phyloP scores from a whole-genome alignment of 2,888 invertebrate genomes.

The Stenodera caucasica region DNA sequence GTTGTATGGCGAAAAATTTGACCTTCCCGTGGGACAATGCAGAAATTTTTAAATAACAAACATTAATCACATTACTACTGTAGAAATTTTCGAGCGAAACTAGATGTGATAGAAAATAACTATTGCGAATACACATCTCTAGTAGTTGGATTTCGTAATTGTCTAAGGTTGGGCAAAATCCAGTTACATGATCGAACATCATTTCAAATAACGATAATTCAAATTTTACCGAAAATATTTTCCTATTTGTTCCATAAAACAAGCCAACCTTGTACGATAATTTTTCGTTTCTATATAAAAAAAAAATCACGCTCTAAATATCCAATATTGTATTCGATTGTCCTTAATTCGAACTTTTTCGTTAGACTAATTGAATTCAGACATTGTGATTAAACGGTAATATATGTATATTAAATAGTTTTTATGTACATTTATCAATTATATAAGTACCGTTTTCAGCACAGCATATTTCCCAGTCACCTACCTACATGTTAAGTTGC shows the following conservation, averaged over 20 bases:
- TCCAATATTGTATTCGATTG: conserved; percentile 6
- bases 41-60: conserved; percentile 6
- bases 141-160: not conserved
- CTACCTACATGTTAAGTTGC: conserved; percentile 47
- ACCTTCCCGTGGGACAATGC: conserved; percentile 26
- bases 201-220: not conserved
- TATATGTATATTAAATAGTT: conserved; percentile 23
- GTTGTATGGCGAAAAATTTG: not conserved
- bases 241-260: conserved; percentile 22
- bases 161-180: conserved; percentile 8
- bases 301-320: conserved; percentile 24
- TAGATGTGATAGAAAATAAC: not conserved
- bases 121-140: not conserved
- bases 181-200: not conserved
- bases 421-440: conserved; percentile 35
- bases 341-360: conserved; percentile 13
- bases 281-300: conserved; percentile 15
- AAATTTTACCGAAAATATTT: conserved; percentile 12
- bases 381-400: conserved; percentile 22
- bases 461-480: conserved; percentile 39
- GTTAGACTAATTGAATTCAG: not conserved
- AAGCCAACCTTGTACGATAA: conserved; percentile 20
- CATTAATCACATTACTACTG: conserved; percentile 7
- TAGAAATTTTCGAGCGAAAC: not conserved
- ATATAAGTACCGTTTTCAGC: conserved; percentile 37